These are phyloP conservation scores for Turdus rufiventris DNA, from an alignment of 2,113 vertebrate species.

Conservation along the genomic window DNA sequence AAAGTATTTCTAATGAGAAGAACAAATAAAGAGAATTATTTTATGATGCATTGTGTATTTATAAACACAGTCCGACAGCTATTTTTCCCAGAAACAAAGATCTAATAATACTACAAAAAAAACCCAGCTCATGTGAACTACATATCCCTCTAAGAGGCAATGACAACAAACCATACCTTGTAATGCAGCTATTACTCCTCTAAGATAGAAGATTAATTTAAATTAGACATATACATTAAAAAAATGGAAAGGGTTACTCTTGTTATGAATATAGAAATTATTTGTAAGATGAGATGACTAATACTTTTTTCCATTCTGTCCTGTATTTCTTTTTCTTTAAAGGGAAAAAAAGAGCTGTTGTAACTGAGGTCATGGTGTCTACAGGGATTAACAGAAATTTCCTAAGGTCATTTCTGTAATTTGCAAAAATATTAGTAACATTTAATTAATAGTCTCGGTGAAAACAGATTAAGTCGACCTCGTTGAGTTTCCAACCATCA, in stretches of 20 bases:
- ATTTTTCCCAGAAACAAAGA: not conserved
- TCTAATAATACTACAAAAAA: not conserved
- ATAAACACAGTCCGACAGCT: not conserved
- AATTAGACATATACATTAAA: not conserved
- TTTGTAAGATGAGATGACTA: not conserved
- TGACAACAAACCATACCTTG: not conserved
- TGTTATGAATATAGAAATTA: not conserved
- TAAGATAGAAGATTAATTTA: not conserved
- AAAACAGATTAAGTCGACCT: not conserved
- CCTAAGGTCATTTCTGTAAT: not conserved
- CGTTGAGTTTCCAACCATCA: not conserved
- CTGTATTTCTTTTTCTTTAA: not conserved
- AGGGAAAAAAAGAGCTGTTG: not conserved
- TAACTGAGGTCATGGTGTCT: not conserved
- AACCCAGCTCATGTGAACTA: not conserved
- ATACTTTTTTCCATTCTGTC: not conserved
- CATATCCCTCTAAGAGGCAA: not conserved
- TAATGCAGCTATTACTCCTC: not conserved
- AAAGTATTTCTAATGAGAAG: not conserved
- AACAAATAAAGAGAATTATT: not conserved
- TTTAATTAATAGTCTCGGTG: not conserved
- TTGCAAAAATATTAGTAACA: not conserved
- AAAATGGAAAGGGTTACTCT: not conserved
- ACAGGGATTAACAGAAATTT: constrained; percentile 3
- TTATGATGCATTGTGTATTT: not conserved